A percentile compares a stretch with the other conserved stretches of the same genome.
Evolutionary conservation across 2,888 invertebrate genomes (phyloP).

Genomic region (Heteromurus nitidus): DNA sequence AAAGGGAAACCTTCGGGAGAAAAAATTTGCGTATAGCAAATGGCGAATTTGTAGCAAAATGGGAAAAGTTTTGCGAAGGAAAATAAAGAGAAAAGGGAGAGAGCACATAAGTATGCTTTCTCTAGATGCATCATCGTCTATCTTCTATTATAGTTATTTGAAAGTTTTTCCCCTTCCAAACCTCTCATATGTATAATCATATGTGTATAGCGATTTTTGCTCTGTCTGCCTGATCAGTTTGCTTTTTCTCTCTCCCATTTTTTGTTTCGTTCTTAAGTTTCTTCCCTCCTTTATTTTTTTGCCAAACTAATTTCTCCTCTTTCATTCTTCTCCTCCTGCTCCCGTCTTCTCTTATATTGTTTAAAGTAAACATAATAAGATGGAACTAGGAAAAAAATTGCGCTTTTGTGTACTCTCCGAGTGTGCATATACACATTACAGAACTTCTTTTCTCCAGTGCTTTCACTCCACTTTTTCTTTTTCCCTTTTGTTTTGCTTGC

Average conservation of each 20-base stretch:
- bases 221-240: constrained; percentile 5
- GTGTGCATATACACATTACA: neutral
- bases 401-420: constrained; percentile 5
- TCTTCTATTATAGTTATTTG: no score
- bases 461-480: no score
- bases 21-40: constrained; percentile 35
- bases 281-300: neutral
- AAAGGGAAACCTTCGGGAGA: constrained; percentile 3
- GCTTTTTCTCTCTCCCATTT: constrained; percentile 4
- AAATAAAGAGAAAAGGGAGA: constrained; percentile 14
- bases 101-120: no score
- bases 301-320: constrained; percentile 39
- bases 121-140: no score
- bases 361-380: constrained; percentile 48
- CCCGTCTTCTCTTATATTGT: constrained; percentile 19
- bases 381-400: constrained; percentile 15
- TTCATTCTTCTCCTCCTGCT: constrained; percentile 15
- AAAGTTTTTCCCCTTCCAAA: no score
- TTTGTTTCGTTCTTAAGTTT: neutral
- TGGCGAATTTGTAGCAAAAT: constrained; percentile 45
- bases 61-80: constrained; percentile 44
- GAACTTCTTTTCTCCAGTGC: no score
- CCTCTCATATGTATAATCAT: no score
- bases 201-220: no score
- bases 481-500: no score